Evolutionary conservation across 2,113 vertebrate genomes (phyloP).

Genomic region (Macrotis lagotis): DNA sequence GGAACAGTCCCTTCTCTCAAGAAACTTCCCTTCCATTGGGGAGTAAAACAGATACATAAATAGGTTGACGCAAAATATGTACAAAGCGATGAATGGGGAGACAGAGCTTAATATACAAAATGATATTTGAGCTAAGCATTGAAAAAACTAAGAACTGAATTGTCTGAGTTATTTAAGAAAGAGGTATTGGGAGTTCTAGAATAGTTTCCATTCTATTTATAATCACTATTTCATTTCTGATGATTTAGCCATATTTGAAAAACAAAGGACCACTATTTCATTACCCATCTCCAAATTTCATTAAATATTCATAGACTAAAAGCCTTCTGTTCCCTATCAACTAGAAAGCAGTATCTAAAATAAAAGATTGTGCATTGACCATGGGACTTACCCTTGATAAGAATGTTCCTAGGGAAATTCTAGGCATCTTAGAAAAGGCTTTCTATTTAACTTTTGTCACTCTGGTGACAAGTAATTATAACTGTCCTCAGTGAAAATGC

Average conservation of each 20-base stretch:
- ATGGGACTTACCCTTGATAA: background rate
- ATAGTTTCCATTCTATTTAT: background rate
- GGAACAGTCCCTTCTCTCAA: background rate
- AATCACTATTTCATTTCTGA: background rate
- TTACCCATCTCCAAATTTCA: background rate
- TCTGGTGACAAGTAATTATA: constrained; percentile 35
- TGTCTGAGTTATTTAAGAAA: background rate
- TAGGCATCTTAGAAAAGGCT: background rate
- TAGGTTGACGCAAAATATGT: background rate
- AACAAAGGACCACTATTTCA: background rate
- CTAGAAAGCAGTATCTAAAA: background rate
- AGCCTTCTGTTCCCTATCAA: background rate
- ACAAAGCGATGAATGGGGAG: background rate
- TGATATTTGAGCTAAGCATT: background rate
- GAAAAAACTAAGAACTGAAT: background rate
- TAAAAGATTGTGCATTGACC: background rate
- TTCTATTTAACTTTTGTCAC: constrained; percentile 1
- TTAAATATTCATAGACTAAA: background rate
- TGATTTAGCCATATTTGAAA: background rate
- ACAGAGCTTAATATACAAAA: background rate
- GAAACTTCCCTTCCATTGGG: background rate
- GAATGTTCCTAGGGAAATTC: constrained; percentile 46
- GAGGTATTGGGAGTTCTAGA: background rate
- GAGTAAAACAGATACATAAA: background rate
- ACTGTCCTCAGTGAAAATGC: constrained; percentile 4